Conservation (phyloP, 2,888 invertebrate genomes). For the Lissocephala sabroskyi region DNA sequence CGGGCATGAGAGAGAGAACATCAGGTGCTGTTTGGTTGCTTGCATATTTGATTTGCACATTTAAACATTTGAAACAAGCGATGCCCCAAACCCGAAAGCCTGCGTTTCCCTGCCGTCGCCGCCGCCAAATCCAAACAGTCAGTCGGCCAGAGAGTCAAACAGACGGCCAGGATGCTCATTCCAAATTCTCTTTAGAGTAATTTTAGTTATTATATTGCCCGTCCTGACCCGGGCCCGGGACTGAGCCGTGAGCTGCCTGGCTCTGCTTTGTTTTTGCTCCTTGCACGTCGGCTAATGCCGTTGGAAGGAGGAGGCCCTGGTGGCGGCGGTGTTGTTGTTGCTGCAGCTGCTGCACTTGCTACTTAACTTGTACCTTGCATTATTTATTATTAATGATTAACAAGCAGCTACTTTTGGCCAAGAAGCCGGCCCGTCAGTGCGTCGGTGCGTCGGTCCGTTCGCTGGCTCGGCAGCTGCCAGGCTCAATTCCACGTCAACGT, state of each 20-base stretch:
- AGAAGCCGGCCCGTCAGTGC: conserved; percentile 2
- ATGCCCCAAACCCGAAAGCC: conserved; percentile 6
- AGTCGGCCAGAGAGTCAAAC: too few relatives aligned
- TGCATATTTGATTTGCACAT: conserved; percentile 63
- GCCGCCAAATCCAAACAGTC: too few relatives aligned
- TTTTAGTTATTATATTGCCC: conserved; percentile 60
- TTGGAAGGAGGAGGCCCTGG: too few relatives aligned
- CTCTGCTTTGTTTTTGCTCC: conserved; percentile 31
- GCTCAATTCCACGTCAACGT: conserved; percentile 20
- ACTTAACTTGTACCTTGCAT: conserved; percentile 47
- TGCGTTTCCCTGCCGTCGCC: background rate
- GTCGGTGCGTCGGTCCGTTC: background rate
- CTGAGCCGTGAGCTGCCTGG: background rate
- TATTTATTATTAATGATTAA: conserved; percentile 61
- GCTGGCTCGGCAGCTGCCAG: conserved; percentile 5
- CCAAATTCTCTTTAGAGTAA: conserved; percentile 59
- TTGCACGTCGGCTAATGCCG: conserved; percentile 14
- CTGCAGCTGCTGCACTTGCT: conserved; percentile 28
- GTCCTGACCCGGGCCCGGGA: conserved; percentile 4
- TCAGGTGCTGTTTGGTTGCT: conserved; percentile 51
- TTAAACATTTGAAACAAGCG: conserved; percentile 56
- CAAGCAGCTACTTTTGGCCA: conserved; percentile 44
- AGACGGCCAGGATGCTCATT: conserved; percentile 26
- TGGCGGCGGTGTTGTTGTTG: background rate
- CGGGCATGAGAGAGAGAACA: conserved; percentile 25